phyloP scores from a whole-genome alignment of 2,888 invertebrate species.

The Galerucella pusilla region DNA sequence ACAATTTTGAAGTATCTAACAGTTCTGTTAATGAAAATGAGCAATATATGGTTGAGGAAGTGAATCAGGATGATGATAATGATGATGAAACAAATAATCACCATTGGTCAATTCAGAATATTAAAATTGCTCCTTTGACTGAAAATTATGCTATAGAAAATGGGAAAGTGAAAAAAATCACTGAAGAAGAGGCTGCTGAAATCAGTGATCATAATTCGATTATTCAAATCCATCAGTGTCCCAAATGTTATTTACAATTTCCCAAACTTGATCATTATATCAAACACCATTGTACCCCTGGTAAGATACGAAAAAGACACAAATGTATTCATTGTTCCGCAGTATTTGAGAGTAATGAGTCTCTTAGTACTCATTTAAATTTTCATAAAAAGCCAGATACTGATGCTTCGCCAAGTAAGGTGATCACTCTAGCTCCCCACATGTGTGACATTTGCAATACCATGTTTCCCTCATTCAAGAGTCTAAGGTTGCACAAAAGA shows the following conservation, averaged over 20 bases:
- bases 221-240: constrained; percentile 65
- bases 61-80: constrained; percentile 65
- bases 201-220: constrained; percentile 45
- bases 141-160: constrained; percentile 54
- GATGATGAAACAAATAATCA: constrained; percentile 63
- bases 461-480: constrained; percentile 74
- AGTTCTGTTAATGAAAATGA: constrained; percentile 54
- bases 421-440: constrained; percentile 61
- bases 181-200: constrained; percentile 49
- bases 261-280: constrained; percentile 64
- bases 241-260: constrained; percentile 66
- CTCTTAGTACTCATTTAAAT: constrained; percentile 72
- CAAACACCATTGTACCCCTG: constrained; percentile 62
- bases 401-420: constrained; percentile 40
- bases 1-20: constrained; percentile 12
- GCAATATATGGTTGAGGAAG: constrained; percentile 67
- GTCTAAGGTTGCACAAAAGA: constrained; percentile 75
- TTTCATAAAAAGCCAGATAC: constrained; percentile 65
- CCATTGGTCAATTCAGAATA: constrained; percentile 66
- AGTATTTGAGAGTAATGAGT: constrained; percentile 60
- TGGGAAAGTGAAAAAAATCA: constrained; percentile 53
- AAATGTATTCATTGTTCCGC: constrained; percentile 67
- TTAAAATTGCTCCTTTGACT: constrained; percentile 49
- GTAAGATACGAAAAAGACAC: constrained; percentile 64
- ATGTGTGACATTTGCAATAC: constrained; percentile 77